Evolutionary conservation across 2,113 vertebrate species (phyloP).

Genomic region (Orycteropus afer): DNA sequence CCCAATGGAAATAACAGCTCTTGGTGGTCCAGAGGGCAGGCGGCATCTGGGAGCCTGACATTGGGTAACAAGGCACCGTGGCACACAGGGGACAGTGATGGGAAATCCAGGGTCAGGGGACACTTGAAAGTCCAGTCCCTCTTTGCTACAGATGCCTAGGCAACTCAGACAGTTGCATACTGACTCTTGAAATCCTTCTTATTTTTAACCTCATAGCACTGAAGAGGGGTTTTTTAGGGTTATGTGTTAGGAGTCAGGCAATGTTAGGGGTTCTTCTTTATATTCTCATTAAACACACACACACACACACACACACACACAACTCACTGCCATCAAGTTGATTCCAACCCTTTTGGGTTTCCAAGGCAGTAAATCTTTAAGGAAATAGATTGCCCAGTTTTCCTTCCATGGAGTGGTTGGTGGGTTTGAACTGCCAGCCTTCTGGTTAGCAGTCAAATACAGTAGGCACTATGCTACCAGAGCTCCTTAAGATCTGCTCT

Average conservation of each 20-base stretch:
- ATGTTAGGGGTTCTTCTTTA: not conserved
- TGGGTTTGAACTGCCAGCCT: no score
- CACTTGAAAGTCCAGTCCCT: not conserved
- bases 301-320: no score
- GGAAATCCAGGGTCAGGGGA: not conserved
- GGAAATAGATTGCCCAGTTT: no score
- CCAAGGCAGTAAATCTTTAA: no score
- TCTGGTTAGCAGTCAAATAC: no score
- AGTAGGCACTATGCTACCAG: no score
- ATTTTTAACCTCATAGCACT: not conserved
- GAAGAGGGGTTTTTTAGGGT: not conserved
- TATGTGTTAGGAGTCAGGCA: not conserved
- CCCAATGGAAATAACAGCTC: not conserved
- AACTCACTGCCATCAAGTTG: no score
- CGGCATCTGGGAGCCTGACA: not conserved
- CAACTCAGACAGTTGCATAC: not conserved
- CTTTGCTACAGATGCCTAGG: not conserved
- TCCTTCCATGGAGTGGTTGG: no score
- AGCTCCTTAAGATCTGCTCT: not conserved
- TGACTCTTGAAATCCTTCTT: not conserved
- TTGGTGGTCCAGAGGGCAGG: not conserved
- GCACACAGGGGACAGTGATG: not conserved
- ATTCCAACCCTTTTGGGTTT: no score
- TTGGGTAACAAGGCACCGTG: not conserved
- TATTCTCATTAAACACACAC: not conserved